Conservation (phyloP, 37 sponge, comb jelly and placozoan species). For the Oopsacas minuta region DNA sequence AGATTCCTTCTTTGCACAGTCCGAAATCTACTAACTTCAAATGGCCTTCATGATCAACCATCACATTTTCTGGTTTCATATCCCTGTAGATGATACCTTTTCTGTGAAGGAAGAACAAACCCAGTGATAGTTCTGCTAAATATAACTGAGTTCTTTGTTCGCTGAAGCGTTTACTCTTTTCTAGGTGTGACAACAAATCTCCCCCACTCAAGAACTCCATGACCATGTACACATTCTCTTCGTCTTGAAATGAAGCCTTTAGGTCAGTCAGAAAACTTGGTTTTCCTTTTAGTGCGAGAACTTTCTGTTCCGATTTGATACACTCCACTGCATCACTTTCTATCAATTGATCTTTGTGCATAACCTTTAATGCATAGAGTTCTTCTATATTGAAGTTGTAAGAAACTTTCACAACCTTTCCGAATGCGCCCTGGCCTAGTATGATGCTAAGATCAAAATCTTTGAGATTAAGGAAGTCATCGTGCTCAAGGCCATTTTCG, state of each 20-base stretch:
- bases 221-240: conserved; percentile 10
- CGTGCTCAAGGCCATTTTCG: background rate
- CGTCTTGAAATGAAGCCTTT: conserved; percentile 10
- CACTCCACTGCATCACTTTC: conserved; percentile 95
- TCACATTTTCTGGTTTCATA: background rate
- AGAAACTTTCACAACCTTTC: background rate
- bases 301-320: conserved; percentile 80
- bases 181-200: background rate
- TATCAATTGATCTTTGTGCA: conserved; percentile 88
- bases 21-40: background rate
- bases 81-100: conserved; percentile 7
- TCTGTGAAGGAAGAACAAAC: background rate
- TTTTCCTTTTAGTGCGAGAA: conserved; percentile 68
- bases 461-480: background rate
- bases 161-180: background rate
- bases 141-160: background rate
- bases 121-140: background rate
- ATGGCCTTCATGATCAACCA: conserved; percentile 7
- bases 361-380: conserved; percentile 73
- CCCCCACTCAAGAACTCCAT: conserved; percentile 7
- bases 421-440: conserved; percentile 1
- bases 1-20: conserved; percentile 8
- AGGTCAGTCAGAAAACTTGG: conserved; percentile 78
- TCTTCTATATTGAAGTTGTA: background rate
- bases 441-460: background rate